Conservation (phyloP, 2,888 invertebrate species). For the Lithophane semibrunnea region DNA sequence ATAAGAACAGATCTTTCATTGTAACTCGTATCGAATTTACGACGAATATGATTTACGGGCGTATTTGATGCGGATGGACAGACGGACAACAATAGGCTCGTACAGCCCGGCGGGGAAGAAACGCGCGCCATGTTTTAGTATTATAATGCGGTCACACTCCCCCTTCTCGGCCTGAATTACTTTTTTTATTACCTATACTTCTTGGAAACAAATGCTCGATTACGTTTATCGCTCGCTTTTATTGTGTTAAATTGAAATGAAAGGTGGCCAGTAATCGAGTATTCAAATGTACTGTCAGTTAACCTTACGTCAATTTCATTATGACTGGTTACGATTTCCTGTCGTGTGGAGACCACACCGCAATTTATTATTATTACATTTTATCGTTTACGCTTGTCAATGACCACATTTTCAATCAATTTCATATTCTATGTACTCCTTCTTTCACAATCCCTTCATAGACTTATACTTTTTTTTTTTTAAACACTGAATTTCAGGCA, state of each 20-base stretch:
- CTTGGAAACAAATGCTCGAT: slow-evolving; percentile 80
- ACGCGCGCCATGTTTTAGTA: slow-evolving; percentile 84
- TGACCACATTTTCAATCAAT: slow-evolving; percentile 44
- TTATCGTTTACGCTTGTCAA: slow-evolving; percentile 44
- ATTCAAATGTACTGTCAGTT: slow-evolving; percentile 51
- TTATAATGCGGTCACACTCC: slow-evolving; percentile 86
- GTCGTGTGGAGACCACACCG: slow-evolving; percentile 57
- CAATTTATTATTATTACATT: slow-evolving; percentile 56
- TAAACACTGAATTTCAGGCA: neutral
- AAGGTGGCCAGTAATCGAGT: slow-evolving; percentile 62
- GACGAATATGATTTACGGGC: slow-evolving; percentile 89
- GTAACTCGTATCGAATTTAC: slow-evolving; percentile 89
- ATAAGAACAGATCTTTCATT: slow-evolving; percentile 88
- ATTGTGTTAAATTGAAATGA: slow-evolving; percentile 72
- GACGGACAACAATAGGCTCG: slow-evolving; percentile 86
- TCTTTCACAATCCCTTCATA: neutral
- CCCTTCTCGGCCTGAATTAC: slow-evolving; percentile 74
- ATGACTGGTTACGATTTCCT: slow-evolving; percentile 69
- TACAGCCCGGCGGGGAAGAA: slow-evolving; percentile 81
- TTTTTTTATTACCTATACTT: slow-evolving; percentile 82
- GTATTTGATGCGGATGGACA: slow-evolving; percentile 89
- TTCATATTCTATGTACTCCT: neutral
- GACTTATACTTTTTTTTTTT: neutral
- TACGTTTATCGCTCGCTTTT: slow-evolving; percentile 70
- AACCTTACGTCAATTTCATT: slow-evolving; percentile 57